Evolutionary conservation across 2,888 invertebrate species (phyloP), one percentile per base, ranked within the genome.

Genomic region (Ophion obscuratus): DNA sequence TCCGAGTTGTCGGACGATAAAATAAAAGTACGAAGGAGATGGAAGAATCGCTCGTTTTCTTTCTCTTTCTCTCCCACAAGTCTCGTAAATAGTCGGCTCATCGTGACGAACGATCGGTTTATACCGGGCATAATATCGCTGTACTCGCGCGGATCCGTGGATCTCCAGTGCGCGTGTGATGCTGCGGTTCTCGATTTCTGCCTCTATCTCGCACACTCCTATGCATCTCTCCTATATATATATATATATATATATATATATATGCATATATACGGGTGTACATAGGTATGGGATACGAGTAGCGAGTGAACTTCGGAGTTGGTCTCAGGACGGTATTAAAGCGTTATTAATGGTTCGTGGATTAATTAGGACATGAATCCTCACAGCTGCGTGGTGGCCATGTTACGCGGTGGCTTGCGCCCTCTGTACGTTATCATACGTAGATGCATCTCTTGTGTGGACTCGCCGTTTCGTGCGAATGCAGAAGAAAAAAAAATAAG

Each of bases 281-380:
- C 44, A 61, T 67, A 77, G 5, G n/a, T 70, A 40, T 74, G n/a
- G 36, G 20, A 27, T 62, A 68, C 57, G 62, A 79, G 67, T 81
- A 67, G 79, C 40, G 68, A 59, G 83, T 67, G 64, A 82, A 68
- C 87, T 88, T 84, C 83, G 71, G 87, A 89, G 80, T 89, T 87
- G 74, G 81, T 81, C 86, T 87, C 86, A 76, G 83, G 75, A 85
- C 64, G 85, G 84, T 81, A 87, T 89, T 89, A 87, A 85, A 85
- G 83, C 82, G 83, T 87, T 88, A 89, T 89, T 88, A 89, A 89
- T 88, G 88, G 85, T 66, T 81, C 68, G 62, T 53, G 85, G 87
- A 89, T 90, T 90, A 90, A 90, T 89, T 88, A 87, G 88, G 76
- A 81, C 86, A 82, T 81, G 86, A 89, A 87, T 88, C 80, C 79